Evolutionary conservation across 2,888 invertebrate species (phyloP).

Genomic region (Oscheius onirici): DNA sequence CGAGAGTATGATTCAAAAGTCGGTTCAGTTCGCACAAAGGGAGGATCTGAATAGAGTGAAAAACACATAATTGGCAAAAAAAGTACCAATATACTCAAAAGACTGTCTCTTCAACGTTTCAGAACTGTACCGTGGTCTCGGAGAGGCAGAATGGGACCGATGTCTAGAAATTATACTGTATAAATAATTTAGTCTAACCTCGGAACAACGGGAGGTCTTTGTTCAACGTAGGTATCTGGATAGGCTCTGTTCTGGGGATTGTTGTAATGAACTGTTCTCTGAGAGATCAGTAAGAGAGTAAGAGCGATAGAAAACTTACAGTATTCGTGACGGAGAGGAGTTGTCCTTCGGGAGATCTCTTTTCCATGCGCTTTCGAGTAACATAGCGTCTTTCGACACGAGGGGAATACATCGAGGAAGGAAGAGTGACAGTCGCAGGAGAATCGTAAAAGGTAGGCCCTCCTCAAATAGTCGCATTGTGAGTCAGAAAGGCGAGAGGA

Average conservation of each 20-base stretch:
- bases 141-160: constrained; percentile 7
- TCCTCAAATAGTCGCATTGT: constrained; percentile 7
- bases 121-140: constrained; percentile 8
- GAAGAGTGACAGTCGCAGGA: background rate
- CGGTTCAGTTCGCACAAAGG: constrained; percentile 10
- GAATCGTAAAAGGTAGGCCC: constrained; percentile 21
- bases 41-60: constrained; percentile 4
- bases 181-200: background rate
- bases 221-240: background rate
- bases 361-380: constrained; percentile 51
- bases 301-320: background rate
- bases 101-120: constrained; percentile 27
- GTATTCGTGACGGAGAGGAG: constrained; percentile 52
- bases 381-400: constrained; percentile 31
- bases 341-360: constrained; percentile 47
- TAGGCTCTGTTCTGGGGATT: background rate
- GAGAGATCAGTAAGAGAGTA: background rate
- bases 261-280: constrained; percentile 31
- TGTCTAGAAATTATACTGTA: background rate
- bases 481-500: background rate
- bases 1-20: background rate
- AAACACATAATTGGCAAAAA: background rate
- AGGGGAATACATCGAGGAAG: constrained; percentile 3
- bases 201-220: background rate
- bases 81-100: constrained; percentile 26